Evolutionary conservation across 2,113 vertebrate species (phyloP), one percentile per base, ranked within the genome.

Genomic region (Desmodus rotundus): DNA sequence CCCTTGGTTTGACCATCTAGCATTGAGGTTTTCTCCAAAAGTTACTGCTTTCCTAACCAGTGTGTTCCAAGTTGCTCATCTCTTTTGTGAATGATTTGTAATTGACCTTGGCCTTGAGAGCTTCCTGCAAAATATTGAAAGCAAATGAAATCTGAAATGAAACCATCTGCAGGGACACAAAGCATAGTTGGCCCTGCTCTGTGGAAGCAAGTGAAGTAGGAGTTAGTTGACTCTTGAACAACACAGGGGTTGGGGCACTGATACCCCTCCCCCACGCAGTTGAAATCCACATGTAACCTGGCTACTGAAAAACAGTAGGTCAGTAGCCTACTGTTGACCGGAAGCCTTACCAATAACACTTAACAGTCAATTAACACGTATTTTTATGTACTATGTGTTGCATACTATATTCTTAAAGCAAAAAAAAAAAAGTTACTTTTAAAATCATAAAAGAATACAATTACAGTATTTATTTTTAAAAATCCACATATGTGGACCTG

Each of bases 71-170:
- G 24, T 45, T 89, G 19, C 47, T 92, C 4, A 22, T 58, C 31
- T 83, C 58, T 54, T 68, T 33, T 45, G 24, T 58, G 33, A 22
- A 65, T 95, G 38, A 82, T 76, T 82, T 85, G 41, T 93, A 91
- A 63, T 78, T 1, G 4, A 83, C 54, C 36, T 61, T 61, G 58
- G 24, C 56, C 56, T 58, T 58, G 22, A 58, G 22, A 41, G 24
- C 36, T 93, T 72, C 36, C 73, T 20, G 7, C 20, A 92, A n/a
- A 73, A 67, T 85, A 43, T 15, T 67, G 43, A 82, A 94, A 95
- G 86, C 52, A 86, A 95, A 61, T 92, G 28, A 89, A 89, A 94
- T 50, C n/a, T 81, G 87, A 72, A 84, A 26, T 6, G 65, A 56
- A 84, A 58, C 19, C 61, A 67, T 45, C 36, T 83, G n/a, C 28